Conservation (phyloP, 2,797 vertebrate species). For the Fratercula arctica region DNA sequence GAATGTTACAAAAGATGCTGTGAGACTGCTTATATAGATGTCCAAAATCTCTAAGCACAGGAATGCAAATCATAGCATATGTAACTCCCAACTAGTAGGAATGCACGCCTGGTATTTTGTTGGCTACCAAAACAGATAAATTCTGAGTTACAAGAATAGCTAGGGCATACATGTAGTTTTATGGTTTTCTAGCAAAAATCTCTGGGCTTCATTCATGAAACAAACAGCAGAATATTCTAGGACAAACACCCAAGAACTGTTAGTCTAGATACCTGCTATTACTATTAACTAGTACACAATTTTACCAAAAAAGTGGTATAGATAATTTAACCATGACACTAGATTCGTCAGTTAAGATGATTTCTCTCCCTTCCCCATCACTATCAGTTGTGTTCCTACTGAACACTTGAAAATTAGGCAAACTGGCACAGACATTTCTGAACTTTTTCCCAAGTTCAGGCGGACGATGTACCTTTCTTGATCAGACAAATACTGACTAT, state of each 20-base stretch:
- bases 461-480: slow-evolving; percentile 90
- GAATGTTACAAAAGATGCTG: not conserved
- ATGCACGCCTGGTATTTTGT: not conserved
- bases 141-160: not conserved
- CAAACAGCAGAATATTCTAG: not conserved
- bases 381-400: not conserved
- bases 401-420: not conserved
- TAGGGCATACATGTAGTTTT: not conserved
- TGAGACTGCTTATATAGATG: not conserved
- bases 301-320: not conserved
- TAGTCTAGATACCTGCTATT: not conserved
- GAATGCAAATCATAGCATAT: not conserved
- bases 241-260: not conserved
- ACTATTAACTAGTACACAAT: not conserved
- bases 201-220: not conserved
- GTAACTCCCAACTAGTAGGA: not conserved
- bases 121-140: not conserved
- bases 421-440: not conserved
- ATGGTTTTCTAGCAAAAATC: not conserved
- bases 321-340: not conserved
- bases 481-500: slow-evolving; percentile 94
- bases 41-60: not conserved
- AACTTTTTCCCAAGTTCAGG: not conserved
- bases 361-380: not conserved
- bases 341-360: not conserved